Percentiles rank a stretch among this genome's conserved stretches.
Conservation (phyloP, 2,113 vertebrate species). For the Dryoscopus gambensis region DNA sequence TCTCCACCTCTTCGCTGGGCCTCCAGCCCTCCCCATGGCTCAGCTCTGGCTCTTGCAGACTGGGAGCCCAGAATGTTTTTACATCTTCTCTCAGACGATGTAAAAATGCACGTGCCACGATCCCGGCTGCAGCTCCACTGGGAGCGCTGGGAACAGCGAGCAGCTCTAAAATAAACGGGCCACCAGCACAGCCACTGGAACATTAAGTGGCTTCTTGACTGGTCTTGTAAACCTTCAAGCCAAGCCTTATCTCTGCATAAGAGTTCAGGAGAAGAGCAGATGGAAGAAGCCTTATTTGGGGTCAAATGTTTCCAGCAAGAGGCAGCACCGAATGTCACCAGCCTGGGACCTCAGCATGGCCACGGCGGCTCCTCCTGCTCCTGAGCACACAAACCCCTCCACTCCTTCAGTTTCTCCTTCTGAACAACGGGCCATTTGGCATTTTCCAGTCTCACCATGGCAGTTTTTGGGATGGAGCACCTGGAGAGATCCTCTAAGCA, state of each 20-base stretch:
- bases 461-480: not conserved
- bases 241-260: not conserved
- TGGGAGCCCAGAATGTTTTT: fast-evolving
- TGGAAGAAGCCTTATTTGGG: not conserved
- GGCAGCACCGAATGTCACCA: fast-evolving
- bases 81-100: not conserved
- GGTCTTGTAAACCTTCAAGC: not conserved
- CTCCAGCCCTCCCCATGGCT: not conserved
- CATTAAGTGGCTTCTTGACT: not conserved
- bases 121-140: not conserved
- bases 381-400: not conserved
- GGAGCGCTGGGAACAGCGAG: not conserved
- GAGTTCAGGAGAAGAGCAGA: not conserved
- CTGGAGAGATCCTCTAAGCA: not conserved
- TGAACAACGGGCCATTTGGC: not conserved
- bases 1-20: not conserved
- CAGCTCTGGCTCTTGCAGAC: not conserved
- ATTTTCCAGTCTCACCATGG: not conserved
- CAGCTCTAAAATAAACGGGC: not conserved
- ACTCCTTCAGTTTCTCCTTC: not conserved
- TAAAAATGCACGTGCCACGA: not conserved
- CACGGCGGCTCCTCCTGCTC: not conserved
- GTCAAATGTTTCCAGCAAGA: not conserved
- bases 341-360: not conserved
- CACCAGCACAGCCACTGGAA: not conserved